Percentiles rank a stretch among this genome's conserved stretches.
phyloP scores from a whole-genome alignment of 1,140 invertebrate species.

The Bicyclus anynana region DNA sequence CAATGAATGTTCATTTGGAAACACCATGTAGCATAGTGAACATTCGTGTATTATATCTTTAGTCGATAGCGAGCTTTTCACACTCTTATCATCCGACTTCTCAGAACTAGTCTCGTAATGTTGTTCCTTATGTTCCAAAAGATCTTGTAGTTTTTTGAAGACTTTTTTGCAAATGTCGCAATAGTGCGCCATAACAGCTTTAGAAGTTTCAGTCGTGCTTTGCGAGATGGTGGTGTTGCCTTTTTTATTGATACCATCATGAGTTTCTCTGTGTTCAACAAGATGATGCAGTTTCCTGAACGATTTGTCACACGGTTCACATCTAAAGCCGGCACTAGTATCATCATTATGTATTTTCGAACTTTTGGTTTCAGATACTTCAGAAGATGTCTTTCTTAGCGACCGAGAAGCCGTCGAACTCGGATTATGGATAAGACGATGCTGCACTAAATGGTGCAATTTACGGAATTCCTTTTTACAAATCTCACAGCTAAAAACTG shows the following conservation, averaged over 20 bases:
- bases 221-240: slow-evolving; percentile 20
- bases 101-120: slow-evolving; percentile 67
- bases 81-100: slow-evolving; percentile 66
- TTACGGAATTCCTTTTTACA: slow-evolving; percentile 74
- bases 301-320: slow-evolving; percentile 75
- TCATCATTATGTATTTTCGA: slow-evolving; percentile 47
- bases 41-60: slow-evolving; percentile 76
- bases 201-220: slow-evolving; percentile 19
- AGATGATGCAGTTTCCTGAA: slow-evolving; percentile 74
- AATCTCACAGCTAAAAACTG: slow-evolving; percentile 67
- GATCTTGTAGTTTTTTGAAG: slow-evolving; percentile 68
- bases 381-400: slow-evolving; percentile 54
- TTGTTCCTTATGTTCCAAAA: slow-evolving; percentile 72
- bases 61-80: slow-evolving; percentile 61
- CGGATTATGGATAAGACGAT: slow-evolving; percentile 64
- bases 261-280: slow-evolving; percentile 72
- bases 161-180: slow-evolving; percentile 73
- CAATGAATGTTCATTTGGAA: slow-evolving; percentile 73
- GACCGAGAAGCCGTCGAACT: slow-evolving; percentile 30
- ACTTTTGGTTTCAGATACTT: slow-evolving; percentile 45
- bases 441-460: slow-evolving; percentile 71
- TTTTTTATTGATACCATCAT: slow-evolving; percentile 64
- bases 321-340: slow-evolving; percentile 67
- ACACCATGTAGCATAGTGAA: slow-evolving; percentile 74
- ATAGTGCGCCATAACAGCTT: slow-evolving; percentile 35